Evolutionary conservation across 2,888 invertebrate species (phyloP).

Genomic region (Mimachlamys varia): DNA sequence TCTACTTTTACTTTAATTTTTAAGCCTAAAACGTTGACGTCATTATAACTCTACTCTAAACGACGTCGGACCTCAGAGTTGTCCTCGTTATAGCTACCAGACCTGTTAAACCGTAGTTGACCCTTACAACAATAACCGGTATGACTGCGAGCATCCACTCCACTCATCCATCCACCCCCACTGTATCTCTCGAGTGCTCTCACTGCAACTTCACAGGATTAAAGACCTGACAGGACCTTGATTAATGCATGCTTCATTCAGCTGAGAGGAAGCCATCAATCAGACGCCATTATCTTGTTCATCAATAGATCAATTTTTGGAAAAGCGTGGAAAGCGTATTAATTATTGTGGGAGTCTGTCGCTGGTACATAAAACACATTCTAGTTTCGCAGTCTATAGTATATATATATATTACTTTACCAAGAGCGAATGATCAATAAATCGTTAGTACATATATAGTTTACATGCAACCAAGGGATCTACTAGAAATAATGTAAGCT

Average conservation of each 20-base stretch:
- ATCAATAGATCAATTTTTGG: background rate
- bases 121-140: too few species aligned
- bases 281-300: background rate
- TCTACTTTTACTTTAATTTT: too few species aligned
- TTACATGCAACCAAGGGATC: slow-evolving; percentile 14
- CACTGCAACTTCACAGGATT: background rate
- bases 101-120: too few species aligned
- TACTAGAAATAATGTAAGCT: slow-evolving; percentile 22
- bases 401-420: slow-evolving; percentile 15
- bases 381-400: background rate
- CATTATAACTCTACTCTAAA: too few species aligned
- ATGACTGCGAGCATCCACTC: too few species aligned
- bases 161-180: background rate
- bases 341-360: background rate
- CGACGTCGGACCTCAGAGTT: too few species aligned
- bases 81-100: too few species aligned
- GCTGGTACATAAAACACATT: background rate
- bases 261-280: background rate
- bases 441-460: background rate
- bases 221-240: background rate
- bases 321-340: slow-evolving; percentile 3
- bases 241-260: background rate
- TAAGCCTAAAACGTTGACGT: too few species aligned
- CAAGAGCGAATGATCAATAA: background rate
- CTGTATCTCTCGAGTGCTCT: background rate